Percentiles rank a stretch among this genome's conserved stretches.
Conservation (phyloP, 2,888 invertebrate genomes). For the Belgica antarctica region DNA sequence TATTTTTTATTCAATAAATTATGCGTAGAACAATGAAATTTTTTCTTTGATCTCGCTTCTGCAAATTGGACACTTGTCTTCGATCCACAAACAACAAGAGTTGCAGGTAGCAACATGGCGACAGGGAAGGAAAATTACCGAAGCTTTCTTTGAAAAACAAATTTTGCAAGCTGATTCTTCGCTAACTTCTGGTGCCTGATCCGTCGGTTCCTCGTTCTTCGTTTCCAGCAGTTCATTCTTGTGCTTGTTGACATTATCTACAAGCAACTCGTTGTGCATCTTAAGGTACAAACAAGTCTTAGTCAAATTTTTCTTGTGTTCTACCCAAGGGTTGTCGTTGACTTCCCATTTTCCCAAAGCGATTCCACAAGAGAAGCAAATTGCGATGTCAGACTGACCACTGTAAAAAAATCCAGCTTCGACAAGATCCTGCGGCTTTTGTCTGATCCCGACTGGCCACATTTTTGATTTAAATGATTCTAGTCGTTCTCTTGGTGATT, state of each 20-base stretch:
- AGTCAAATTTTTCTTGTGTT: conserved; percentile 30
- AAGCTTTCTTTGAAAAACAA: conserved; percentile 22
- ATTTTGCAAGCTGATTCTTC: conserved; percentile 35
- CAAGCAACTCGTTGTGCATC: background rate
- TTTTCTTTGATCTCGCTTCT: conserved; percentile 2
- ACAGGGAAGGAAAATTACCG: conserved; percentile 38
- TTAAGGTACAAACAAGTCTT: conserved; percentile 30
- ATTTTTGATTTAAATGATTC: conserved; percentile 20
- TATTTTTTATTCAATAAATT: background rate
- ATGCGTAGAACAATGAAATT: conserved; percentile 25
- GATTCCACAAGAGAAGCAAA: conserved; percentile 40
- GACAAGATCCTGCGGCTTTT: conserved; percentile 34
- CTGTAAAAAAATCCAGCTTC: conserved; percentile 44
- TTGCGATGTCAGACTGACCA: conserved; percentile 20
- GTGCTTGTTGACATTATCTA: background rate
- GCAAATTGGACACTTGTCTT: conserved; percentile 31
- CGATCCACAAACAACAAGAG: conserved; percentile 22
- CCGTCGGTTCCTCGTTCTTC: background rate
- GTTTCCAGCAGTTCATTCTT: conserved; percentile 3
- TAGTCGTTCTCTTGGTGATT: background rate
- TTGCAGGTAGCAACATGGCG: conserved; percentile 35
- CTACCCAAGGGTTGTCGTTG: conserved; percentile 40
- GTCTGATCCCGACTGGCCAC: conserved; percentile 38
- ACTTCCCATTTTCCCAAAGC: conserved; percentile 34
- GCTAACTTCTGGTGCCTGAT: background rate